These are phyloP conservation scores for Bos indicus DNA, from an alignment of 2,113 vertebrate species.

Conservation along the genomic window DNA sequence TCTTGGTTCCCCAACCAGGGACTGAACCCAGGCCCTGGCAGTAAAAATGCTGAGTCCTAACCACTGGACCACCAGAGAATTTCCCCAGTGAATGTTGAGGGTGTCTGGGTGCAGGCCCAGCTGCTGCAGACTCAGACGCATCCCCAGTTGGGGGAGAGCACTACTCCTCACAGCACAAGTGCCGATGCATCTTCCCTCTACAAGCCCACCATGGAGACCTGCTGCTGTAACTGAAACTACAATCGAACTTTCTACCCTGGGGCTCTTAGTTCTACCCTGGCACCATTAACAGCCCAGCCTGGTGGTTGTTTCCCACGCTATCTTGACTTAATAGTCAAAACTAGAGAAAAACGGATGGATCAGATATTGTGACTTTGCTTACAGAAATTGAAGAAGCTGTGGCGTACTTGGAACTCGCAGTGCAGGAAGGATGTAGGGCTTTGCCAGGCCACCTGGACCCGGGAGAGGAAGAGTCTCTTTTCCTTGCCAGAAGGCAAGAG, in stretches of 20 bases:
- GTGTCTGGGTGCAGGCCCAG: not conserved
- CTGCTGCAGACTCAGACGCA: not conserved
- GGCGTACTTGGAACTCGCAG: not conserved
- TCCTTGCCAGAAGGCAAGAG: not conserved
- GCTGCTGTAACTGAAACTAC: not conserved
- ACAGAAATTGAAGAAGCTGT: not conserved
- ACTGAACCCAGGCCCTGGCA: not conserved
- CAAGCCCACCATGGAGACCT: not conserved
- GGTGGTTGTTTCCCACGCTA: not conserved
- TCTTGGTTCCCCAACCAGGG: not conserved
- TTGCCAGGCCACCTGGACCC: not conserved
- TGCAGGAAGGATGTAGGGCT: not conserved
- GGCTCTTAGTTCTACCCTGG: not conserved
- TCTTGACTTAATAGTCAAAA: not conserved
- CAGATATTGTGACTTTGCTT: not conserved
- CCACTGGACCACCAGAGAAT: not conserved
- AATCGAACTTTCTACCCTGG: not conserved
- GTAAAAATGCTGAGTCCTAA: not conserved
- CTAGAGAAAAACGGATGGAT: not conserved
- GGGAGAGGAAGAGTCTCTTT: not conserved
- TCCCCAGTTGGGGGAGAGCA: not conserved
- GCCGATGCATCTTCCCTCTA: accelerated
- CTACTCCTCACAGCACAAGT: not conserved
- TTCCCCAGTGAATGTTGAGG: not conserved
- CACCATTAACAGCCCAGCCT: not conserved